Evolutionary conservation across 92 coral and sea anemone genomes (phyloP).

Genomic region (Pocillopora meandrina): DNA sequence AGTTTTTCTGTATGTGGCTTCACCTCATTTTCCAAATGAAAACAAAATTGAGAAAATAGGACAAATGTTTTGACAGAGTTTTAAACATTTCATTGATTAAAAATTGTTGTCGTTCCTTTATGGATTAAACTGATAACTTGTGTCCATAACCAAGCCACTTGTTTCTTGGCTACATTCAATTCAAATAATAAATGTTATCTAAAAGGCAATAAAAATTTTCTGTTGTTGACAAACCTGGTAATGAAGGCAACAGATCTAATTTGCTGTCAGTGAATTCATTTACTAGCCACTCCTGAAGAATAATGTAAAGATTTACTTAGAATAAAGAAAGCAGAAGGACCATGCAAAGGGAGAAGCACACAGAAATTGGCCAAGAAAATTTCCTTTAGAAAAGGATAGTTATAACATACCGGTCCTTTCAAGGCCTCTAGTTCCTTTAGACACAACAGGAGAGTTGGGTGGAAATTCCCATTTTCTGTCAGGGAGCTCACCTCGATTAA

Average conservation of each 20-base stretch:
- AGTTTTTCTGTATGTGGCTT: no score
- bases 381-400: background rate
- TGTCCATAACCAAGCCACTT: no score
- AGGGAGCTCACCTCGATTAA: slow-evolving; percentile 68
- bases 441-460: slow-evolving; percentile 73
- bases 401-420: slow-evolving; percentile 80
- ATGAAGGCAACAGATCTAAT: slow-evolving; percentile 68
- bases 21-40: no score
- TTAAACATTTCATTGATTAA: no score
- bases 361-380: background rate
- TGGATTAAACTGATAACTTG: no score
- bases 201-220: background rate
- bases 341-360: background rate
- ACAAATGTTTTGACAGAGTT: no score
- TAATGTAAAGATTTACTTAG: background rate
- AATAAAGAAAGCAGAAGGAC: background rate
- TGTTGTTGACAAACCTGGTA: slow-evolving; percentile 68
- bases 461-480: slow-evolving; percentile 69
- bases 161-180: background rate
- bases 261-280: slow-evolving; percentile 76
- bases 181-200: no score
- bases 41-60: no score
- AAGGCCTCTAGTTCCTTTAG: slow-evolving; percentile 80
- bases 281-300: slow-evolving; percentile 82
- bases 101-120: no score